Conservation (phyloP, 2,797 vertebrate species). For the Poeciliopsis turneri region DNA sequence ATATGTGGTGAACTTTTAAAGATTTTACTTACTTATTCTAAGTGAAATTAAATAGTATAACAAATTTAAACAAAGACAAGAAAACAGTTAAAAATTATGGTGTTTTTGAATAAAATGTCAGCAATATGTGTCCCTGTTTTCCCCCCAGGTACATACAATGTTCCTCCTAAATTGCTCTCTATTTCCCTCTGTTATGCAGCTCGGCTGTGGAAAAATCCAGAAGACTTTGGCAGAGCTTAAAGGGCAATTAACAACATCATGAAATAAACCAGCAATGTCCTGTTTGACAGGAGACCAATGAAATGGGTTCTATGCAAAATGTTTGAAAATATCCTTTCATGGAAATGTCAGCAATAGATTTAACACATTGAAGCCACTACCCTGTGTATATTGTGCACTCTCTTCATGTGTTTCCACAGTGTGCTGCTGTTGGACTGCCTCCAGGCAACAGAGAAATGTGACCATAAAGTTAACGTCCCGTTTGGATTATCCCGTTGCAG, state of each 20-base stretch:
- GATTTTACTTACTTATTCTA: neutral
- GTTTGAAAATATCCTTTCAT: neutral
- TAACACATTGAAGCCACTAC: neutral
- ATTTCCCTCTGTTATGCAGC: constrained; percentile 7
- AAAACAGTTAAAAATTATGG: neutral
- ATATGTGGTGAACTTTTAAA: neutral
- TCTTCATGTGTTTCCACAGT: neutral
- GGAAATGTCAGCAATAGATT: neutral
- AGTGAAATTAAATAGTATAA: neutral
- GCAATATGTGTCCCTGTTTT: neutral
- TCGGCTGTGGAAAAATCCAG: constrained; percentile 52
- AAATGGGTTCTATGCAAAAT: constrained; percentile 19
- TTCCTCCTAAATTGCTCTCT: constrained; percentile 12
- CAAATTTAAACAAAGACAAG: neutral
- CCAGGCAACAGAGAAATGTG: constrained; percentile 41
- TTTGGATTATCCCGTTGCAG: constrained; percentile 26
- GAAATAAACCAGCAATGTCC: constrained; percentile 59
- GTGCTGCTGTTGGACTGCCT: constrained; percentile 25
- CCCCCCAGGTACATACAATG: neutral
- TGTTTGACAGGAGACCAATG: constrained; percentile 60
- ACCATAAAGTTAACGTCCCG: constrained; percentile 33
- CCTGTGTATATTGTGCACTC: neutral
- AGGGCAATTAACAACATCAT: constrained; percentile 54
- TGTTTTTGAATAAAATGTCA: neutral
- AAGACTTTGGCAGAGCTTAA: constrained; percentile 46